A percentile compares a stretch with the other conserved stretches of the same genome.
These are phyloP conservation scores for Karalla daura DNA, from an alignment of 2,797 vertebrate species.

Conservation along the genomic window DNA sequence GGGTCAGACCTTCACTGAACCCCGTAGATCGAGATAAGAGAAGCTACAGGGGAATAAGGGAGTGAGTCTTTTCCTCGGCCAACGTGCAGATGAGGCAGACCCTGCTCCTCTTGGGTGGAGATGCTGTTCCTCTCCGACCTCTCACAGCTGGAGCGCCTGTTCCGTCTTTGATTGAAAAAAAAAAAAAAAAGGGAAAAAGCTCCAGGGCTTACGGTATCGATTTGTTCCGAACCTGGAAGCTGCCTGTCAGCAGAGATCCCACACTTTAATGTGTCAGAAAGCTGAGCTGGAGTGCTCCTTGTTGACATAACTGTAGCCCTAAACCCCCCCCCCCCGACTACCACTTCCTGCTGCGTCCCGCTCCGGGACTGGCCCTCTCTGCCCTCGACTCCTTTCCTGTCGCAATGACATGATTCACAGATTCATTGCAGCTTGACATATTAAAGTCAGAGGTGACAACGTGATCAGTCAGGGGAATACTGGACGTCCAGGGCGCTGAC, in stretches of 20 bases:
- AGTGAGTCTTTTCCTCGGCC: background rate
- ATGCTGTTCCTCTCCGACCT: conserved; percentile 35
- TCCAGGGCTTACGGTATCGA: conserved; percentile 59
- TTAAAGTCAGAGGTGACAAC: background rate
- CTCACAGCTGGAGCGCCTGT: conserved; percentile 11
- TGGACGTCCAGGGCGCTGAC: background rate
- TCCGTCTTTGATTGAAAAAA: conserved; percentile 41
- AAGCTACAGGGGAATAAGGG: too few species aligned
- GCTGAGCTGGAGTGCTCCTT: conserved; percentile 19
- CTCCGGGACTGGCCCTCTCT: conserved; percentile 18
- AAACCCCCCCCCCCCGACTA: conserved; percentile 35
- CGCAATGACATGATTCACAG: conserved; percentile 34
- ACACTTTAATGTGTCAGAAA: conserved; percentile 26
- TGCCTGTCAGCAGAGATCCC: conserved; percentile 39
- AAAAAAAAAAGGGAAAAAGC: too few species aligned
- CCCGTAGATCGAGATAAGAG: too few species aligned
- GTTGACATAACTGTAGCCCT: conserved; percentile 11
- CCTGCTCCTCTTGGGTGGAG: conserved; percentile 12
- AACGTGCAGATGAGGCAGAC: background rate
- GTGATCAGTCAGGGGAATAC: background rate
- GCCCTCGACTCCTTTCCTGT: background rate
- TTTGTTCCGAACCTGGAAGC: conserved; percentile 61
- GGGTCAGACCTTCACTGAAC: too few species aligned
- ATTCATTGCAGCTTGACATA: conserved; percentile 18
- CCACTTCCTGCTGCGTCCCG: conserved; percentile 35